These are phyloP conservation scores for Chrysolina oricalcia DNA, from an alignment of 2,888 invertebrate species.

Conservation along the genomic window DNA sequence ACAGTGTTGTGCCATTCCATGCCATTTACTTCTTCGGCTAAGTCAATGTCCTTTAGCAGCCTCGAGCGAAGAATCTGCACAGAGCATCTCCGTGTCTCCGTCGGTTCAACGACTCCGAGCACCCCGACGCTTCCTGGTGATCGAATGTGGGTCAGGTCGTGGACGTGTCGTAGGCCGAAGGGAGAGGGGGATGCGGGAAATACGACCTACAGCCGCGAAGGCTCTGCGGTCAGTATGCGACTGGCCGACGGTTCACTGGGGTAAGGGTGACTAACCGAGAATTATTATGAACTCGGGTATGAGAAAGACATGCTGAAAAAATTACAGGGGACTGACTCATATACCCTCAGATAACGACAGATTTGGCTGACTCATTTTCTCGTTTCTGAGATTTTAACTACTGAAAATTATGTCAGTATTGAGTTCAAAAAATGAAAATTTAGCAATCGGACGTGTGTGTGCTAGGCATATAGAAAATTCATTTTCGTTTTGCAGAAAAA, in stretches of 20 bases:
- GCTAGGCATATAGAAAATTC: too few relatives aligned
- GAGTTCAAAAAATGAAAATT: too few relatives aligned
- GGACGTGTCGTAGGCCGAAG: conserved; percentile 51
- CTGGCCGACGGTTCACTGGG: conserved; percentile 72
- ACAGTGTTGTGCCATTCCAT: background rate
- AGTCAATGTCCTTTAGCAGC: conserved; percentile 28
- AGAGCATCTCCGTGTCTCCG: conserved; percentile 14
- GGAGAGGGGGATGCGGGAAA: conserved; percentile 37
- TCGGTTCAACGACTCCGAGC: conserved; percentile 46
- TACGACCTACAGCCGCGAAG: conserved; percentile 61
- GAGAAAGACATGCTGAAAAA: conserved; percentile 40
- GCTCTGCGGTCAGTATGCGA: conserved; percentile 71
- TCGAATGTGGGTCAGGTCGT: conserved; percentile 63
- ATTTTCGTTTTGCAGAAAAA: too few relatives aligned
- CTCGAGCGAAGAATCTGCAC: conserved; percentile 24
- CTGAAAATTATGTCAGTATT: too few relatives aligned
- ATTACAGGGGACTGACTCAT: background rate
- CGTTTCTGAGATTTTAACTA: background rate
- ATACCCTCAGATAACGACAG: too few relatives aligned
- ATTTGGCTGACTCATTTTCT: too few relatives aligned
- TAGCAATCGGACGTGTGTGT: too few relatives aligned
- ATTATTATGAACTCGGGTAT: conserved; percentile 65
- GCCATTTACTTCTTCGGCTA: conserved; percentile 20
- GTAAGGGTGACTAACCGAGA: conserved; percentile 72
- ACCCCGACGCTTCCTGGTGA: conserved; percentile 68